phyloP scores from a whole-genome alignment of 2,888 invertebrate species.

The Dione juno region DNA sequence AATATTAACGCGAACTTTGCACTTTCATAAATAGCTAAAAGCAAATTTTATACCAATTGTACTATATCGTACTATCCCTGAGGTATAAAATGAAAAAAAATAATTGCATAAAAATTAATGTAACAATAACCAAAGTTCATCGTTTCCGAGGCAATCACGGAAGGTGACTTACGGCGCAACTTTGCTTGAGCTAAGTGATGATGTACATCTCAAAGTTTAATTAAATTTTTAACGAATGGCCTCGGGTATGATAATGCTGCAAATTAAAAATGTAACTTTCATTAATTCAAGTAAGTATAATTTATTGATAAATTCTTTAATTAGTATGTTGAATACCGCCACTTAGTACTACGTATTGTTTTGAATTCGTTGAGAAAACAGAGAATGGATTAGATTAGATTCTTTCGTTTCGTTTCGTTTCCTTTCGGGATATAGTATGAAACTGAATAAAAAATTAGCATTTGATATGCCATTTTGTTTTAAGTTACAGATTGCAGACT shows the following conservation, averaged over 20 bases:
- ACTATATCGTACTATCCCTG: neutral
- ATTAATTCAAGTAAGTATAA: neutral
- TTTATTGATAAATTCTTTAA: neutral
- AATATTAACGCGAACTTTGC: no score
- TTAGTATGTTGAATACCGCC: neutral
- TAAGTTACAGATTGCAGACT: no score
- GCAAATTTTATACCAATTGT: neutral
- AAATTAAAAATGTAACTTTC: conserved; percentile 14
- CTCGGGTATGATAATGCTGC: conserved; percentile 24
- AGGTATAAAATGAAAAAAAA: neutral
- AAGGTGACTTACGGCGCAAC: conserved; percentile 49
- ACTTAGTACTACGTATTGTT: no score
- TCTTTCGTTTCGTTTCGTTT: no score
- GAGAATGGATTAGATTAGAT: no score
- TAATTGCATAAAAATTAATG: conserved; percentile 20
- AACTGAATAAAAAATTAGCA: no score
- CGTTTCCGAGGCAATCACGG: conserved; percentile 43
- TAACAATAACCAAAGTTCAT: conserved; percentile 43
- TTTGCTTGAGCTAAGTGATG: conserved; percentile 46
- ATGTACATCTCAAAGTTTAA: conserved; percentile 48
- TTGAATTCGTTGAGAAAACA: no score
- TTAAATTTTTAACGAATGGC: conserved; percentile 49
- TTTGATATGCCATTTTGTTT: no score
- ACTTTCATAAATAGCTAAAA: no score
- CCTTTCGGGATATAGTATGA: no score